phyloP scores from a whole-genome alignment of 2,888 invertebrate species.

The Morpho helenor region DNA sequence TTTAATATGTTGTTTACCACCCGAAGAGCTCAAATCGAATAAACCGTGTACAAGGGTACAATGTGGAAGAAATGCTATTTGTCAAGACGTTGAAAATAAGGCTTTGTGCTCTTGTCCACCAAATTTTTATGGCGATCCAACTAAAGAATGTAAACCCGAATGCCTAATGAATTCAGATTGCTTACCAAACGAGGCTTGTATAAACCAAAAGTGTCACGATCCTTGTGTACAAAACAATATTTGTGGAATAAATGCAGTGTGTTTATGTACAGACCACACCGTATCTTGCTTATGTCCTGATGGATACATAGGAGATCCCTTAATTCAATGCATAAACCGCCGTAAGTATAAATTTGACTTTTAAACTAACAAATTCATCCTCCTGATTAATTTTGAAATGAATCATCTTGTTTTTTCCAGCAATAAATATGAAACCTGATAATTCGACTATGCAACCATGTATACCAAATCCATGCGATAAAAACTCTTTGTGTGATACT shows the following conservation, averaged over 20 bases:
- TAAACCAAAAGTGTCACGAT: constrained; percentile 86
- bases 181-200: constrained; percentile 84
- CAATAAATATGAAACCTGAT: constrained; percentile 71
- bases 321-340: constrained; percentile 83
- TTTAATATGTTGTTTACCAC: constrained; percentile 83
- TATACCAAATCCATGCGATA: constrained; percentile 87
- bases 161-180: constrained; percentile 92
- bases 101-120: constrained; percentile 89
- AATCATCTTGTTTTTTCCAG: constrained; percentile 44
- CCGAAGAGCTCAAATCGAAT: constrained; percentile 72
- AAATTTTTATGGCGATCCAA: constrained; percentile 89
- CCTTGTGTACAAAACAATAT: constrained; percentile 84
- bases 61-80: constrained; percentile 89
- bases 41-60: constrained; percentile 87
- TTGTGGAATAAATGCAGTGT: constrained; percentile 90
- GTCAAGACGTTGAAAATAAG: constrained; percentile 83
- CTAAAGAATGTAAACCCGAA: constrained; percentile 86
- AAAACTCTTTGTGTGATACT: constrained; percentile 82
- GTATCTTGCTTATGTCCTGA: constrained; percentile 89
- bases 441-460: constrained; percentile 85
- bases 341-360: constrained; percentile 49
- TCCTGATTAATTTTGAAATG: constrained; percentile 1
- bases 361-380: background rate
- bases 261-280: constrained; percentile 88
- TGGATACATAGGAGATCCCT: constrained; percentile 89